A percentile compares a stretch with the other conserved stretches of the same genome.
Conservation (phyloP, 2,797 vertebrate species). For the Chlorospingus semifuscus region DNA sequence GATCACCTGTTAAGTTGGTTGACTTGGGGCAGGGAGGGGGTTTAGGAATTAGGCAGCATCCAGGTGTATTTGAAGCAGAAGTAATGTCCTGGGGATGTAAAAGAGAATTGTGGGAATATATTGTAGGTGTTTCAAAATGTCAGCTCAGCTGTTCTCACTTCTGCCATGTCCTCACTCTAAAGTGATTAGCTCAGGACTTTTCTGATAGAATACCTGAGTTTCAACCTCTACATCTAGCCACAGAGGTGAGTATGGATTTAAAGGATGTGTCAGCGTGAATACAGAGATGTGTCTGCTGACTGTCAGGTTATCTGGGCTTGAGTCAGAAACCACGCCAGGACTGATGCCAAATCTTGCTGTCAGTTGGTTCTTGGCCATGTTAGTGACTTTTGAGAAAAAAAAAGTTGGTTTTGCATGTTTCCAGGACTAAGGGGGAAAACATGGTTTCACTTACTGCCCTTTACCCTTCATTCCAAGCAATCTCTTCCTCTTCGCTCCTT, state of each 20-base stretch:
- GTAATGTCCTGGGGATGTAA: not conserved
- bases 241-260: not conserved
- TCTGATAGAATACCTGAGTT: not conserved
- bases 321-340: not conserved
- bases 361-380: not conserved
- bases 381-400: not conserved
- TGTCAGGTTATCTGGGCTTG: not conserved
- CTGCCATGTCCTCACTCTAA: not conserved
- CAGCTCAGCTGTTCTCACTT: not conserved
- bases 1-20: not conserved
- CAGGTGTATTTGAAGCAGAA: conserved; percentile 29
- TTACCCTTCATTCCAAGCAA: not conserved
- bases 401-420: not conserved
- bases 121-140: conserved; percentile 8
- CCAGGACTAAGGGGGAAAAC: not conserved
- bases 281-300: not conserved
- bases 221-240: not conserved
- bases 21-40: not conserved
- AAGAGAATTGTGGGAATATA: conserved; percentile 10
- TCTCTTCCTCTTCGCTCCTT: not conserved
- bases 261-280: not conserved
- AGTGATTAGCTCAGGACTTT: conserved; percentile 25
- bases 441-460: not conserved
- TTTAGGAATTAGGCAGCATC: not conserved
- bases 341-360: not conserved